These are phyloP conservation scores for Pteruthius melanotis DNA, from an alignment of 2,113 vertebrate species.

Conservation along the genomic window DNA sequence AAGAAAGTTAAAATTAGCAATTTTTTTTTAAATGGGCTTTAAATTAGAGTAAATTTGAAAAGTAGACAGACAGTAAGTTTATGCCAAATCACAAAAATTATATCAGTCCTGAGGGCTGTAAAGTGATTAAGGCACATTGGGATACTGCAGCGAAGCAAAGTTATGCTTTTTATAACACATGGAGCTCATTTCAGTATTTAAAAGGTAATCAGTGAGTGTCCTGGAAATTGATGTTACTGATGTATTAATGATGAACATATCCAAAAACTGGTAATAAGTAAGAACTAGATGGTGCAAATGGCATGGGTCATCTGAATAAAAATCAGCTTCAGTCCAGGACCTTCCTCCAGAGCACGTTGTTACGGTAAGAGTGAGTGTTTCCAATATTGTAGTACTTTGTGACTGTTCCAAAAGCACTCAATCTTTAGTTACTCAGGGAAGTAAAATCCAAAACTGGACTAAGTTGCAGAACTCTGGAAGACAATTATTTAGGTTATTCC, in stretches of 20 bases:
- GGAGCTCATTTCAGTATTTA: background rate
- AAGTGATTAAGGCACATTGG: background rate
- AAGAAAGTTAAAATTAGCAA: background rate
- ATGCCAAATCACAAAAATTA: background rate
- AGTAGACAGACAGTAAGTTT: background rate
- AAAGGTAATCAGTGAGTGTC: background rate
- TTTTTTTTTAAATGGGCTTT: background rate
- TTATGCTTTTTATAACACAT: background rate
- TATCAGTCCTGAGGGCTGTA: background rate
- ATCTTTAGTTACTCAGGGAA: background rate
- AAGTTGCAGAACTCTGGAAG: background rate
- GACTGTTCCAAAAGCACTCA: background rate
- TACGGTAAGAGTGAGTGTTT: background rate
- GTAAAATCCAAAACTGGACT: background rate
- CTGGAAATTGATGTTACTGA: background rate
- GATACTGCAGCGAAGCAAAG: background rate
- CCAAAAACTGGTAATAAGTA: background rate
- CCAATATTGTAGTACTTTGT: background rate
- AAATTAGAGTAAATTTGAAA: background rate
- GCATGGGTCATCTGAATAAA: background rate
- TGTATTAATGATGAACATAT: background rate
- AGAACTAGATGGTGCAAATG: background rate
- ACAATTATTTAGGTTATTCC: background rate
- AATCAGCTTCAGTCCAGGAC: background rate
- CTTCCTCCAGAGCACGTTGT: background rate